Percentiles rank a stretch among this genome's conserved stretches.
These are phyloP conservation scores for Etheostoma perlongum DNA, from an alignment of 2,797 vertebrate genomes.

Conservation along the genomic window DNA sequence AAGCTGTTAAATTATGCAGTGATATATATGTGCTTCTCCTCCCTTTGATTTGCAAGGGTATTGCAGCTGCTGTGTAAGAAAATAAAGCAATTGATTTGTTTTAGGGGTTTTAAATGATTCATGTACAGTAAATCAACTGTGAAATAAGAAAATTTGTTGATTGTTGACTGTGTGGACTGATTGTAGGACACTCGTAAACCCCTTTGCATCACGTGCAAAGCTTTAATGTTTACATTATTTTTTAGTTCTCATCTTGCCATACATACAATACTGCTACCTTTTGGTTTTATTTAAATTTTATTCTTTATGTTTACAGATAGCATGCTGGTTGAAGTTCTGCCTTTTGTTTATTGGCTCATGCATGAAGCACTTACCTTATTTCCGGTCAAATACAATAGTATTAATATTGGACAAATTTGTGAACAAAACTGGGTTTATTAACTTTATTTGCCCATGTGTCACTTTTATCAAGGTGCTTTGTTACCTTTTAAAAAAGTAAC, in stretches of 20 bases:
- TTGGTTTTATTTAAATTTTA: constrained; percentile 5
- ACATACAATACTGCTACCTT: constrained; percentile 19
- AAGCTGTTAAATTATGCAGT: constrained; percentile 5
- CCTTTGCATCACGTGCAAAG: constrained; percentile 40
- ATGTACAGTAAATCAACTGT: constrained; percentile 30
- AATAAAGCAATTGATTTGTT: constrained; percentile 62
- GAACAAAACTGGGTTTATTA: constrained; percentile 20
- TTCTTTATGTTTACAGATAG: constrained; percentile 51
- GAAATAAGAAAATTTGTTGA: not conserved
- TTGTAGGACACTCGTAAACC: constrained; percentile 41
- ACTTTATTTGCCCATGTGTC: constrained; percentile 34
- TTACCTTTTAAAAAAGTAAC: not conserved
- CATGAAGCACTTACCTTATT: constrained; percentile 54
- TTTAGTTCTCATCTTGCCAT: constrained; percentile 47
- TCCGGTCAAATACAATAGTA: constrained; percentile 13
- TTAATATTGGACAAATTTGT: constrained; percentile 21
- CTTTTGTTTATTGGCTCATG: constrained; percentile 55
- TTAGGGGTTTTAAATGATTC: constrained; percentile 46
- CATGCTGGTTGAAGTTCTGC: constrained; percentile 62
- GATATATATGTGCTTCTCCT: constrained; percentile 27
- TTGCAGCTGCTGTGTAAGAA: constrained; percentile 79
- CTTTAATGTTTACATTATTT: constrained; percentile 41
- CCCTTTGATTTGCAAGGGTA: constrained; percentile 63
- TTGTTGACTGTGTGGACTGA: constrained; percentile 20
- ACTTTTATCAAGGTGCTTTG: not conserved